A percentile compares a stretch with the other conserved stretches of the same genome.
These are phyloP conservation scores for Harpagoxenus sublaevis DNA, from an alignment of 2,888 invertebrate species.

Conservation along the genomic window DNA sequence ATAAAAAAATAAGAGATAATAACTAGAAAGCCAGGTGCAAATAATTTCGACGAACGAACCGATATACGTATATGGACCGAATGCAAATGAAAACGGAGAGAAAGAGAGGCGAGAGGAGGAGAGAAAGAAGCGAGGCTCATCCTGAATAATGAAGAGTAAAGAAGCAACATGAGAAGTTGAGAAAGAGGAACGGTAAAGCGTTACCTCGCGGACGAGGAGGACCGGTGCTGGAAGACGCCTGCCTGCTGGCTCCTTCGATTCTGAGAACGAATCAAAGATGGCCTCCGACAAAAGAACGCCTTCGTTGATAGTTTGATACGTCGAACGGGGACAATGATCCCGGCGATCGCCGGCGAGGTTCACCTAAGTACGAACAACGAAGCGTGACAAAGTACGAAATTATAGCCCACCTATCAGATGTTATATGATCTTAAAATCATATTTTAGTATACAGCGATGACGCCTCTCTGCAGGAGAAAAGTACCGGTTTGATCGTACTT, in stretches of 20 bases:
- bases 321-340: constrained; percentile 35
- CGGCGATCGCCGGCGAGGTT: constrained; percentile 44
- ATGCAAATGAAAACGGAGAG: constrained; percentile 36
- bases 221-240: constrained; percentile 47
- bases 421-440: constrained; percentile 32
- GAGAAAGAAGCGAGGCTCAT: constrained; percentile 41
- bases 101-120: constrained; percentile 37
- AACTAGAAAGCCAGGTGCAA: not conserved
- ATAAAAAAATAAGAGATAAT: not conserved
- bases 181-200: constrained; percentile 56
- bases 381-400: constrained; percentile 28
- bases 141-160: constrained; percentile 51
- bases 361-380: constrained; percentile 22
- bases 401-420: constrained; percentile 5
- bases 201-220: constrained; percentile 52
- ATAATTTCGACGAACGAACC: not conserved
- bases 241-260: constrained; percentile 75
- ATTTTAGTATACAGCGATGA: not conserved
- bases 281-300: constrained; percentile 78
- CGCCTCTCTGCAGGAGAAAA: not conserved
- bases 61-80: constrained; percentile 9
- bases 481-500: not conserved
- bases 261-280: constrained; percentile 82
- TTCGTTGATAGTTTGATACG: constrained; percentile 65
- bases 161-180: constrained; percentile 44